Percentiles rank a stretch among this genome's conserved stretches.
These are phyloP conservation scores for Xerus rutilus DNA, from an alignment of 2,797 vertebrate species.

Conservation along the genomic window DNA sequence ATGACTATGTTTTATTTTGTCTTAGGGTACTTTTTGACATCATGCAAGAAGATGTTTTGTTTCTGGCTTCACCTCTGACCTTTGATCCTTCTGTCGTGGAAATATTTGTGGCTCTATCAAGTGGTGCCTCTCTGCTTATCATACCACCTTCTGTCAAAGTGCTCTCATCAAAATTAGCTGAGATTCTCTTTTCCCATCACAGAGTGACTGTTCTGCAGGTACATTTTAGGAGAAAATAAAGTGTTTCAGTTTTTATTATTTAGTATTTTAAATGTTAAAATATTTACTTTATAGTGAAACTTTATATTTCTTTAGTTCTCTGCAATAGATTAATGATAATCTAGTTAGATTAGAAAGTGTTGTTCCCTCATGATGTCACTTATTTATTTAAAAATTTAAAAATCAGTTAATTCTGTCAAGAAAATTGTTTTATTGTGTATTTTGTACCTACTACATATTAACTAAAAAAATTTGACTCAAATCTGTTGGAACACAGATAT, in stretches of 20 bases:
- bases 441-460: not conserved
- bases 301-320: slow-evolving; percentile 37
- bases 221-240: slow-evolving; percentile 65
- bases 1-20: slow-evolving; percentile 68
- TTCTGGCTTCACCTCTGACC: slow-evolving; percentile 96
- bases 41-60: slow-evolving; percentile 92
- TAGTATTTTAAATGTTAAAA: not conserved
- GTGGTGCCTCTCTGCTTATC: slow-evolving; percentile 94
- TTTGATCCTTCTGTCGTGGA: slow-evolving; percentile 99
- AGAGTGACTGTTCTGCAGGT: slow-evolving; percentile 95
- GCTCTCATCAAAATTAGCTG: slow-evolving; percentile 90
- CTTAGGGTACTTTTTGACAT: slow-evolving; percentile 93
- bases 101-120: slow-evolving; percentile 94
- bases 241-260: slow-evolving; percentile 8
- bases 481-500: not conserved
- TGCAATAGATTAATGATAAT: not conserved
- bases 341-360: not conserved
- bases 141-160: slow-evolving; percentile 92
- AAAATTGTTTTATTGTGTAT: slow-evolving; percentile 12
- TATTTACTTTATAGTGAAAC: not conserved
- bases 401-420: not conserved
- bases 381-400: slow-evolving; percentile 39
- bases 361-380: not conserved
- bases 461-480: not conserved
- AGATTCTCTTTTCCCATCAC: slow-evolving; percentile 91